These are phyloP conservation scores for Cynopterus brachyotis DNA, from an alignment of 2,113 vertebrate species.

Conservation along the genomic window DNA sequence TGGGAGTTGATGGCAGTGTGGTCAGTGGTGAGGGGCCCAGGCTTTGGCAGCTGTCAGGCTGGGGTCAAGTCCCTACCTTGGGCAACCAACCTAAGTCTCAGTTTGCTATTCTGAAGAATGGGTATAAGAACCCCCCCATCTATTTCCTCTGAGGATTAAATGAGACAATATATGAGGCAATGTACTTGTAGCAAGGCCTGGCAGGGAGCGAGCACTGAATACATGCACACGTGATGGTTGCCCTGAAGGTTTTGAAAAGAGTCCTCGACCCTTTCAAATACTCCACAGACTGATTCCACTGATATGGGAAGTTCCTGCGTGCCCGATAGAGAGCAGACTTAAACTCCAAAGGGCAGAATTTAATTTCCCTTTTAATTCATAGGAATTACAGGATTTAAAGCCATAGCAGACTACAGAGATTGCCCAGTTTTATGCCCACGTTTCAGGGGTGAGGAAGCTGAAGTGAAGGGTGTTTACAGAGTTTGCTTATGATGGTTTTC, in stretches of 20 bases:
- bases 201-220: not conserved
- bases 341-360: not conserved
- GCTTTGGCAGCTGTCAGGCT: not conserved
- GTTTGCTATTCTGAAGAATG: slow-evolving; percentile 34
- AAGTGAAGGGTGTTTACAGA: not conserved
- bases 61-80: not conserved
- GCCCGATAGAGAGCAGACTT: not conserved
- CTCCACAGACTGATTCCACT: not conserved
- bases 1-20: rapidly evolving
- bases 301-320: not conserved
- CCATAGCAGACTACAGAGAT: not conserved
- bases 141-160: not conserved
- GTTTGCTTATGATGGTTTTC: not conserved
- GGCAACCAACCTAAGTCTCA: not conserved
- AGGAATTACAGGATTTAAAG: not conserved
- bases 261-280: too few relatives aligned
- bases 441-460: not conserved
- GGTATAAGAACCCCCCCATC: not conserved
- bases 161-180: not conserved
- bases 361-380: not conserved
- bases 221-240: not conserved
- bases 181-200: not conserved
- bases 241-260: not conserved
- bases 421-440: not conserved
- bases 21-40: not conserved